Percentiles rank a stretch among this genome's conserved stretches.
Conservation (phyloP, 2,888 invertebrate genomes). For the Cremastinae sp. region DNA sequence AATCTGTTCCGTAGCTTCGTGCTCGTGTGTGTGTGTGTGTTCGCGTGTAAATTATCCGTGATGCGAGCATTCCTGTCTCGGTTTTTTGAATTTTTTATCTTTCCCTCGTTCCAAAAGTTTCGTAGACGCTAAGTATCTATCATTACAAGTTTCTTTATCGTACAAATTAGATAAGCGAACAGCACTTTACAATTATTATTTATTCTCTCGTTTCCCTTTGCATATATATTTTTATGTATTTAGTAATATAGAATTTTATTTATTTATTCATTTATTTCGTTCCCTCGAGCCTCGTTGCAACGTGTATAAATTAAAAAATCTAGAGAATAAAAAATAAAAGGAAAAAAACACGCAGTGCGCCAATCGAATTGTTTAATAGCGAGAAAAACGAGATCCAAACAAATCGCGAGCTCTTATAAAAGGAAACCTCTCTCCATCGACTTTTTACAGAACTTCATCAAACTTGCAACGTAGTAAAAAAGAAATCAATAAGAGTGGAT, state of each 20-base stretch:
- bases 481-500: slow-evolving; percentile 42
- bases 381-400: slow-evolving; percentile 29
- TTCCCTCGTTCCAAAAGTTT: slow-evolving; percentile 33
- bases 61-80: slow-evolving; percentile 23
- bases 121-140: slow-evolving; percentile 51
- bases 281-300: slow-evolving; percentile 31
- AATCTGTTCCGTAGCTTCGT: slow-evolving; percentile 16
- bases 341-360: slow-evolving; percentile 4
- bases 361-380: neutral
- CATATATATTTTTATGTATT: neutral
- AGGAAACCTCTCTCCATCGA: neutral
- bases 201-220: neutral
- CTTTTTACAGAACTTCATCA: slow-evolving; percentile 9
- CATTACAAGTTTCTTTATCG: slow-evolving; percentile 46
- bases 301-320: slow-evolving; percentile 9
- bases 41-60: neutral
- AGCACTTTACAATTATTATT: slow-evolving; percentile 42
- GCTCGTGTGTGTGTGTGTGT: slow-evolving; percentile 1
- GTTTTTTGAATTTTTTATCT: slow-evolving; percentile 29
- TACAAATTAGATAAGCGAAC: slow-evolving; percentile 54
- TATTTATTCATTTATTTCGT: neutral
- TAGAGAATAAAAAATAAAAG: slow-evolving; percentile 18
- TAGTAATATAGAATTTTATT: too few relatives aligned
- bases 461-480: slow-evolving; percentile 41
- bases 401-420: neutral